Base-by-base conservation (phyloP, 2,797 vertebrate genomes). In the Pantherophis vulpinus region DNA sequence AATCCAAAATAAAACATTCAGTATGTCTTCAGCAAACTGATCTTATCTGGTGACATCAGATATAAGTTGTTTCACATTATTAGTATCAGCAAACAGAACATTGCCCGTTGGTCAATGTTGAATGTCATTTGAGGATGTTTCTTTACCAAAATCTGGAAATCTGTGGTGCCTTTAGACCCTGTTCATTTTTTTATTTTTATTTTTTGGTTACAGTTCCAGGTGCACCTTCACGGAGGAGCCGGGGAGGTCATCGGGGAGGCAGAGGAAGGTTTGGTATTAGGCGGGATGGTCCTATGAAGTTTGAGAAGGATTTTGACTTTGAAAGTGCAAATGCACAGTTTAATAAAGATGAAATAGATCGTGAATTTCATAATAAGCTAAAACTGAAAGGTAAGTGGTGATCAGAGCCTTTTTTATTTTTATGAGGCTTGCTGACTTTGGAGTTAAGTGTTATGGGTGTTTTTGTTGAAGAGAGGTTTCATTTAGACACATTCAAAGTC, bases 241-340 rank as follows among this genome's bases (percentile, higher is more conserved):
- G 99, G 20, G 98, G 98, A 4, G 98, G 98, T 90, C 98, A 98
- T 95, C 98, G 98, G 95, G 99, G 99, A 58, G 99, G 99, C 90
- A 97, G 99, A 91, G 99, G 99, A 95, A 98, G 98, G 89, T 98
- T 99, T 87, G 98, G 98, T 5, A 97, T 99, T 92, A 98, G 99
- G 88, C 96, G 99, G 94, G 99, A 99, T 91, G 99, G 98, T 55
- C 98, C 98, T 37, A 98, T 99, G 98, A 99, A 99, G 97, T 99
- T 99, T 96, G 99, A 99, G 94, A 99, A 99, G 96, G 99, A 99
- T 97, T 99, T 99, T 95, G 99, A 99, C 97, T 99, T 99, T 95
- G 99, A 99, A 98, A 99, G 98, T 91, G 99, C 99, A 93, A 99
- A 99, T 83, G 99, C 99, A 4, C 99, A 99, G 92, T 99, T 99